Evolutionary conservation across 2,797 vertebrate genomes (phyloP).

Genomic region (Platyrinchus mystaceus): DNA sequence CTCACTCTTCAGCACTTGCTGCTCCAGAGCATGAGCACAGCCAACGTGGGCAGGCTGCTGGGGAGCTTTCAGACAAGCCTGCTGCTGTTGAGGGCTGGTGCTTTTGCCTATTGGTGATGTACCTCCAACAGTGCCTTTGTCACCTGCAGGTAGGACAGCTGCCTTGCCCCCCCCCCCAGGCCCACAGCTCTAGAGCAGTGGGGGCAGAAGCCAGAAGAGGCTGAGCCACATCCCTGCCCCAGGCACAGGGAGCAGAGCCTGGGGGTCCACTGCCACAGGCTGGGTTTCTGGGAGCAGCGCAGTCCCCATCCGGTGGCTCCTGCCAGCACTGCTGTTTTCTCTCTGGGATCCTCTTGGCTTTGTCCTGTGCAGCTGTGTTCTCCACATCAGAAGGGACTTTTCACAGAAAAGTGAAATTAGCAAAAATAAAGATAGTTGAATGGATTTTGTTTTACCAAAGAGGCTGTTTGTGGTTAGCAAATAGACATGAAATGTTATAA

Average conservation of each 20-base stretch:
- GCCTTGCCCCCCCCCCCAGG: background rate
- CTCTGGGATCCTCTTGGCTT: background rate
- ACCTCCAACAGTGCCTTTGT: background rate
- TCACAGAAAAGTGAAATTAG: slow-evolving; percentile 52
- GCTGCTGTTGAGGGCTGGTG: background rate
- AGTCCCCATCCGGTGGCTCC: accelerated
- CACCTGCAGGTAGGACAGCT: background rate
- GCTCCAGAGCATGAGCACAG: background rate
- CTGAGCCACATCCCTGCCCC: accelerated
- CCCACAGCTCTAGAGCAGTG: accelerated
- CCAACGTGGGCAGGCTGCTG: accelerated
- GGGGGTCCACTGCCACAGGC: background rate
- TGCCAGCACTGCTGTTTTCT: background rate
- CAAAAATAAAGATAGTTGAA: slow-evolving; percentile 42
- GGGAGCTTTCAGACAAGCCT: accelerated
- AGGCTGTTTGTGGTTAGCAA: slow-evolving; percentile 48
- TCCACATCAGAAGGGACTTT: slow-evolving; percentile 33
- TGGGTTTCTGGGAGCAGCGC: accelerated
- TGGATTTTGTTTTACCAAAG: slow-evolving; percentile 22
- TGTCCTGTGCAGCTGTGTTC: slow-evolving; percentile 16
- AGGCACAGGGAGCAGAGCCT: accelerated
- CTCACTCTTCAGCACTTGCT: background rate
- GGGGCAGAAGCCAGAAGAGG: accelerated
- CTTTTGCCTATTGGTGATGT: accelerated
- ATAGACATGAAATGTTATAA: slow-evolving; percentile 45